Conservation (phyloP, 2,113 vertebrate genomes). For the Fregata magnificens region DNA sequence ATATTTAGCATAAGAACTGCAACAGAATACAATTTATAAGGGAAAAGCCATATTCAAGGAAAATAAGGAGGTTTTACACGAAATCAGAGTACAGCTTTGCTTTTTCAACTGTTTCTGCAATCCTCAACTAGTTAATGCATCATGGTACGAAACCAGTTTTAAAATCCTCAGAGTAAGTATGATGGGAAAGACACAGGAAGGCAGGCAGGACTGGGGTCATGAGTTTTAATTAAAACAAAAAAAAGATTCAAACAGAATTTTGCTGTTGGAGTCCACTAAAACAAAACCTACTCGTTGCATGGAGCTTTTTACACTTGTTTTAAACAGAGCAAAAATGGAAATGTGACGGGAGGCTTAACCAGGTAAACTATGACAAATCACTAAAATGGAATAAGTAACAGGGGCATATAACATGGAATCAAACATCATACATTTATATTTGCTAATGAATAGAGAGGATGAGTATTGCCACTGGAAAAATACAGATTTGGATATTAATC, state of each 20-base stretch:
- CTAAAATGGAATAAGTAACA: not conserved
- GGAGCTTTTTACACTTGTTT: not conserved
- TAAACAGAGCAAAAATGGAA: not conserved
- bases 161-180: not conserved
- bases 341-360: not conserved
- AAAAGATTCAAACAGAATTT: not conserved
- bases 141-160: not conserved
- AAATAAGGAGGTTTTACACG: not conserved
- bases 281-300: not conserved
- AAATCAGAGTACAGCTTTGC: not conserved
- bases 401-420: too few relatives aligned
- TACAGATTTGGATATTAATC: not conserved
- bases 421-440: not conserved
- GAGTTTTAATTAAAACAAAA: not conserved
- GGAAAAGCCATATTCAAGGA: not conserved
- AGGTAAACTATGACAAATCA: not conserved
- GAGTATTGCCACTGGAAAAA: not conserved
- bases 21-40: not conserved
- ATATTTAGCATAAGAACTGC: not conserved
- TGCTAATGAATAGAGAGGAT: not conserved
- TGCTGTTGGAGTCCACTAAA: not conserved
- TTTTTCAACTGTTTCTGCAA: not conserved
- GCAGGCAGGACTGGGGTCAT: not conserved
- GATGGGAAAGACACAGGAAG: not conserved
- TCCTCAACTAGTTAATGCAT: not conserved